These are phyloP conservation scores for Eumerus sabulonum DNA, from an alignment of 2,888 invertebrate genomes.

Conservation along the genomic window DNA sequence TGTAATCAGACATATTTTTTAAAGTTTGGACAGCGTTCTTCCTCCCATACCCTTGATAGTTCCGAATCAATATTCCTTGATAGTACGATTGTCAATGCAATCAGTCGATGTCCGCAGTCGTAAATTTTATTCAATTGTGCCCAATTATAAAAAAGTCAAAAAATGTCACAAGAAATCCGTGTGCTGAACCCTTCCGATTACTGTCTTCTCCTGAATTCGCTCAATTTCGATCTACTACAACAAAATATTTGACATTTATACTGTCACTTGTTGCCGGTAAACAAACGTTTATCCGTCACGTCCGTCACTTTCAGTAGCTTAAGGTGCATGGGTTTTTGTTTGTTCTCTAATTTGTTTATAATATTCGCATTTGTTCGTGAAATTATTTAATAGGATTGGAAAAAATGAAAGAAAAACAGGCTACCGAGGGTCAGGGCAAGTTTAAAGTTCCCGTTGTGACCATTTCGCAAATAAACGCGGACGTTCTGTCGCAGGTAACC, in stretches of 20 bases:
- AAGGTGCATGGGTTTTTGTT: not conserved
- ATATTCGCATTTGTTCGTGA: not conserved
- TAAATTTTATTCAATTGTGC: too few relatives aligned
- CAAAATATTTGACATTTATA: not conserved
- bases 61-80: too few relatives aligned
- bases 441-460: slow-evolving; percentile 79
- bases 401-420: slow-evolving; percentile 60
- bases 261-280: slow-evolving; percentile 41
- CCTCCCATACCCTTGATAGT: too few relatives aligned
- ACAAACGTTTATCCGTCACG: slow-evolving; percentile 30
- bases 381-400: not conserved
- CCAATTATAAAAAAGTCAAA: too few relatives aligned
- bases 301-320: slow-evolving; percentile 15
- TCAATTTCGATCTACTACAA: slow-evolving; percentile 16
- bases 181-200: not conserved
- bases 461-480: slow-evolving; percentile 93
- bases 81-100: too few relatives aligned
- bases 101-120: too few relatives aligned
- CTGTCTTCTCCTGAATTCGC: not conserved
- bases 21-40: too few relatives aligned
- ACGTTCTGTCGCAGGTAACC: slow-evolving; percentile 93
- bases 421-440: slow-evolving; percentile 64
- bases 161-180: too few relatives aligned
- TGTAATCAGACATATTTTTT: too few relatives aligned
- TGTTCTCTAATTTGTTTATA: not conserved